These are phyloP conservation scores for Chiloscyllium punctatum DNA, from an alignment of 2,797 vertebrate species.

Conservation along the genomic window DNA sequence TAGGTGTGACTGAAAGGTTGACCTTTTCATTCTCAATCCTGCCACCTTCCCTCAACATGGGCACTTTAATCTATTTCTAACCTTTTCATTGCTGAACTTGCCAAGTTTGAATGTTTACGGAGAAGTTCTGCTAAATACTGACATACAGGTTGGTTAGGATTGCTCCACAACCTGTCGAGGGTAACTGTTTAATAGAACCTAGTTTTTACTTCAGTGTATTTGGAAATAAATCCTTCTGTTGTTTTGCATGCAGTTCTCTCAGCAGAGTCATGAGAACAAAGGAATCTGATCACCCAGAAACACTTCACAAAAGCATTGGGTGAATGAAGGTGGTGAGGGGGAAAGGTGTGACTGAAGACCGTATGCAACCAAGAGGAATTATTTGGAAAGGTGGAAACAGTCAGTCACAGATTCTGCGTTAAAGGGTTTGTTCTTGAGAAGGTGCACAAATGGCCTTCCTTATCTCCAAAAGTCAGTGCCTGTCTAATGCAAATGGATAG, in stretches of 20 bases:
- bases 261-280: background rate
- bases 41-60: background rate
- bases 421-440: background rate
- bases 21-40: background rate
- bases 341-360: background rate
- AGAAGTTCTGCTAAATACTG: background rate
- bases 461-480: background rate
- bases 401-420: background rate
- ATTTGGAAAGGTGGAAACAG: background rate
- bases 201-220: background rate
- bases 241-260: background rate
- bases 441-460: background rate
- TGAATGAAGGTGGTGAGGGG: background rate
- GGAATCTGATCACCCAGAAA: background rate
- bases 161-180: background rate
- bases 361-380: background rate
- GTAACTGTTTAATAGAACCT: background rate
- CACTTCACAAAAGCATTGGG: background rate
- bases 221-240: background rate
- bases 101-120: background rate
- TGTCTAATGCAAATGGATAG: background rate
- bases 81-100: background rate
- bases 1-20: background rate
- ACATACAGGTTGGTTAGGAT: background rate
- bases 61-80: background rate